phyloP scores from a whole-genome alignment of 2,113 vertebrate genomes.

The Ornithorhynchus anatinus region DNA sequence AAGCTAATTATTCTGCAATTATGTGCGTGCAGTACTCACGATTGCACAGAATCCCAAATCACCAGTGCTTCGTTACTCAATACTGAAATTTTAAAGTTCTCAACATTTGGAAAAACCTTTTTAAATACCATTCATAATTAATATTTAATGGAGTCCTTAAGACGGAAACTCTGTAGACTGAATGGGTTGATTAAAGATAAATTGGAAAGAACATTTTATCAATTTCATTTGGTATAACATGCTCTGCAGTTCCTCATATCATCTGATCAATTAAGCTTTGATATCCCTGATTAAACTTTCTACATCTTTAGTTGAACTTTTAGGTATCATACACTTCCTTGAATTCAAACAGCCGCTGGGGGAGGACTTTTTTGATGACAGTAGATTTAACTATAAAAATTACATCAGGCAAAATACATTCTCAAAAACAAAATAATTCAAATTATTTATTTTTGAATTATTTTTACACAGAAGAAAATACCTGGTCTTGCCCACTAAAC shows the following conservation, averaged over 20 bases:
- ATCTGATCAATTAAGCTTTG: neutral
- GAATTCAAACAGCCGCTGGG: neutral
- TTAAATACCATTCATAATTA: neutral
- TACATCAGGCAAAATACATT: neutral
- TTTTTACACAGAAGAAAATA: slow-evolving; percentile 7
- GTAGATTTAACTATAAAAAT: slow-evolving; percentile 9
- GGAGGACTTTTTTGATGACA: neutral
- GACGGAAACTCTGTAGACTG: neutral
- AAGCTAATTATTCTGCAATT: slow-evolving; percentile 9
- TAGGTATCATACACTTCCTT: neutral
- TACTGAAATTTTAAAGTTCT: neutral
- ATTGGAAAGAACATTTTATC: neutral
- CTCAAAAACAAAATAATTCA: slow-evolving; percentile 18
- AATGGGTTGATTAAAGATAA: neutral
- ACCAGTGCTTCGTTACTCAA: neutral
- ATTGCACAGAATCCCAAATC: slow-evolving; percentile 2
- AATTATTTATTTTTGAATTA: neutral
- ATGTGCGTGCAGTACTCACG: neutral
- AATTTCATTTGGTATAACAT: neutral
- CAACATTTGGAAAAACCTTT: neutral
- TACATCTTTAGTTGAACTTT: neutral
- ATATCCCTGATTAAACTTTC: neutral
- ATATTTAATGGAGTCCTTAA: neutral
- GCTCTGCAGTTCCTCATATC: neutral
- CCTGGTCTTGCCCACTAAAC: no score